phyloP scores from a whole-genome alignment of 2,888 invertebrate genomes.

The Argyresthia goedartella region DNA sequence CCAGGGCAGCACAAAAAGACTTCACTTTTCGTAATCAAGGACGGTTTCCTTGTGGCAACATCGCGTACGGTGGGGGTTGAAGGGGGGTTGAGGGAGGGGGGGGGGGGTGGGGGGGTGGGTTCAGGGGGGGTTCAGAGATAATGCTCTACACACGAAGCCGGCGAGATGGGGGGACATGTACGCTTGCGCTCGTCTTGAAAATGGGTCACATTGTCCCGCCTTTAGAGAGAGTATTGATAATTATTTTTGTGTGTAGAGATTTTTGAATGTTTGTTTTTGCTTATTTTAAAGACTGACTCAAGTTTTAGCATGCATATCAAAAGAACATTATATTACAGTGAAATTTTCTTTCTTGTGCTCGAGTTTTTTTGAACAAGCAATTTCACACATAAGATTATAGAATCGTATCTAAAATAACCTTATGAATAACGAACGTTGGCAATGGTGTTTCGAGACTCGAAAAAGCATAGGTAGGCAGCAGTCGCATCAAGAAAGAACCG shows the following conservation, averaged over 20 bases:
- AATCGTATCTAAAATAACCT: no score
- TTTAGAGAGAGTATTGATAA: conserved; percentile 1
- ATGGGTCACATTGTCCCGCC: conserved; percentile 49
- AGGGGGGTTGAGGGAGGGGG: conserved; percentile 6
- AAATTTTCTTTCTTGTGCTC: no score
- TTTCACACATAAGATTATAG: no score
- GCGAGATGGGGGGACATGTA: conserved; percentile 18
- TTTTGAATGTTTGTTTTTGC: neutral
- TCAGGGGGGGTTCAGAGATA: conserved; percentile 22
- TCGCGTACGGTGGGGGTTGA: neutral
- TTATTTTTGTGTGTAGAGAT: neutral
- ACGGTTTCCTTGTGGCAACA: neutral
- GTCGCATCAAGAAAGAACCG: no score
- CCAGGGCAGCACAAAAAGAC: neutral
- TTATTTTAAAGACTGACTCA: no score
- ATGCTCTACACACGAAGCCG: conserved; percentile 25
- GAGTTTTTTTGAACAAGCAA: no score
- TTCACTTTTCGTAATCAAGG: neutral
- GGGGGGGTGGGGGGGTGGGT: conserved; percentile 16
- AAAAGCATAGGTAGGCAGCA: no score
- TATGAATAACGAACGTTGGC: no score
- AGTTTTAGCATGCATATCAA: no score
- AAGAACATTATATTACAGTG: no score
- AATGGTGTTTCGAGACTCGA: no score
- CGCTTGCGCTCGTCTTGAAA: conserved; percentile 48